These are phyloP conservation scores for Drosophila parabipectinata DNA, from an alignment of 1,140 invertebrate genomes.

Conservation along the genomic window DNA sequence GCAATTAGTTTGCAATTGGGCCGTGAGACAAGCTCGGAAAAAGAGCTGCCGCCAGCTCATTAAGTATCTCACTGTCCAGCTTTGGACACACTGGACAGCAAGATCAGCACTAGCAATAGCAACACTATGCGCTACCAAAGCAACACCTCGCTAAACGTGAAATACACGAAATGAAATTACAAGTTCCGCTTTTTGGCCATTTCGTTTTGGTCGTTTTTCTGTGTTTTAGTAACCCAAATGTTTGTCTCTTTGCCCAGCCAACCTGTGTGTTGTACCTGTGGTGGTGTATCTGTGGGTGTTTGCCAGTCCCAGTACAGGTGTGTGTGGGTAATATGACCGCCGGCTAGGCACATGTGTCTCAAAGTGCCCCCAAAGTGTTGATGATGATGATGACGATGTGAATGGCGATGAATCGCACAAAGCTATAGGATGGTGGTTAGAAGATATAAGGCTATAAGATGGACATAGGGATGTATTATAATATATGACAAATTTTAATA, in stretches of 20 bases:
- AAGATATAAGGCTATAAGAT: neutral
- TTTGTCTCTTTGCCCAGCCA: constrained; percentile 27
- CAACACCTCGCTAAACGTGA: constrained; percentile 69
- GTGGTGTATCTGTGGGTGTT: constrained; percentile 4
- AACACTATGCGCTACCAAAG: constrained; percentile 30
- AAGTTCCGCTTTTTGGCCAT: constrained; percentile 75
- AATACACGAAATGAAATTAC: constrained; percentile 79
- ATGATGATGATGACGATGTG: constrained; percentile 56
- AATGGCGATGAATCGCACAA: constrained; percentile 45
- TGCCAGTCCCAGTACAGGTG: neutral
- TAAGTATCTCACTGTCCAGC: constrained; percentile 43
- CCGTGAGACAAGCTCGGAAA: constrained; percentile 64
- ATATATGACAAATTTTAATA: no score
- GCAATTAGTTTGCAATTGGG: constrained; percentile 79
- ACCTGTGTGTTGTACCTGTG: neutral
- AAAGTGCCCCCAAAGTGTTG: constrained; percentile 62
- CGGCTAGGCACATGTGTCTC: constrained; percentile 77
- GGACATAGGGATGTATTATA: no score
- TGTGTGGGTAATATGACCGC: constrained; percentile 43
- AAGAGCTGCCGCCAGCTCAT: constrained; percentile 63
- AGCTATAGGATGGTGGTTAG: constrained; percentile 39
- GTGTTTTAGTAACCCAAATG: constrained; percentile 81
- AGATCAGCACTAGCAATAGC: constrained; percentile 17
- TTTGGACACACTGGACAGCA: constrained; percentile 19
- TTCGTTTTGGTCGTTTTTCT: constrained; percentile 42